Conservation (phyloP, 1,140 invertebrate species). For the Steinernema khuongi region DNA sequence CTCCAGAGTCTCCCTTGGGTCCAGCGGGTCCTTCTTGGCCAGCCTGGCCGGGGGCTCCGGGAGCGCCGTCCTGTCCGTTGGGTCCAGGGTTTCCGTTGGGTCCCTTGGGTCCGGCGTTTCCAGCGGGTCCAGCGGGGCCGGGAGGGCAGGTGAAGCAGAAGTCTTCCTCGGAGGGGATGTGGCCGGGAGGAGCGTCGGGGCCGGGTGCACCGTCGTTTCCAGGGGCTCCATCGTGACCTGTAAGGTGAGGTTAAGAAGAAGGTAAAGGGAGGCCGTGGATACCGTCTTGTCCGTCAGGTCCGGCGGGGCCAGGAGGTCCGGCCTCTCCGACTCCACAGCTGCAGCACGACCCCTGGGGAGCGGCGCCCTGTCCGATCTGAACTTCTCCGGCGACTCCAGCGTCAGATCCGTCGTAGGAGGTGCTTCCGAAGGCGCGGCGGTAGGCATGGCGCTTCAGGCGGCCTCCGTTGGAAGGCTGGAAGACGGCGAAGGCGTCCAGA, state of each 20-base stretch:
- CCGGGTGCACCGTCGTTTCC: conserved; percentile 28
- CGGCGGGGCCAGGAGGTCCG: conserved; percentile 30
- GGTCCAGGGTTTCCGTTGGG: conserved; percentile 32
- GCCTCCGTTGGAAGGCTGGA: conserved; percentile 24
- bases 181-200: conserved; percentile 22
- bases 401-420: conserved; percentile 10
- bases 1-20: conserved; percentile 1
- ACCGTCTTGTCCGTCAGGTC: conserved; percentile 32
- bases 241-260: background rate
- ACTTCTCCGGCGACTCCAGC: conserved; percentile 18
- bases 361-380: conserved; percentile 4
- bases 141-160: conserved; percentile 38
- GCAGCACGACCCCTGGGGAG: conserved; percentile 16
- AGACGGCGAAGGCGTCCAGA: conserved; percentile 32
- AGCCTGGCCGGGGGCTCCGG: conserved; percentile 13
- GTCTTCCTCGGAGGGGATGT: conserved; percentile 22
- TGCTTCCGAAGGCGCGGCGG: conserved; percentile 20
- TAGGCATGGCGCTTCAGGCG: conserved; percentile 25
- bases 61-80: background rate
- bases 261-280: background rate
- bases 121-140: conserved; percentile 35
- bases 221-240: conserved; percentile 31
- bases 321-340: conserved; percentile 23
- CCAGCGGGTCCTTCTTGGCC: conserved; percentile 14
- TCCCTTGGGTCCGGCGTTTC: conserved; percentile 26